These are phyloP conservation scores for Labeo catla DNA, from an alignment of 2,113 vertebrate genomes.

Conservation along the genomic window DNA sequence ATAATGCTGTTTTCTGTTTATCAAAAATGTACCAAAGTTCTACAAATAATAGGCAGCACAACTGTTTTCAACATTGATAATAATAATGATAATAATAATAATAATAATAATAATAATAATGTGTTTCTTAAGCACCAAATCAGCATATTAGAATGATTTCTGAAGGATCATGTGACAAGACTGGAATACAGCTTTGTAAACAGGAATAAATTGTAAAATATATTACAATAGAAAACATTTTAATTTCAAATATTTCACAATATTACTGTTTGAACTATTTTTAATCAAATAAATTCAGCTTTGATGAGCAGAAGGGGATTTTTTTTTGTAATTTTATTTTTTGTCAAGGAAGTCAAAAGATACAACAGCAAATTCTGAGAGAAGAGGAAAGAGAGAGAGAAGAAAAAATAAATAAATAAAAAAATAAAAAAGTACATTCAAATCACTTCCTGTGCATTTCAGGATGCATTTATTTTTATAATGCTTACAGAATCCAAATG, in stretches of 20 bases:
- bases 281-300: neutral
- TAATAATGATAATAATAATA: neutral
- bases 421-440: too few species aligned
- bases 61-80: neutral
- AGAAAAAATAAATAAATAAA: too few species aligned
- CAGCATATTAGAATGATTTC: neutral
- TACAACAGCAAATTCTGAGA: too few species aligned
- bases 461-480: too few species aligned
- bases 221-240: neutral
- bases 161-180: neutral
- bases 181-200: neutral
- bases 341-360: too few species aligned
- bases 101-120: neutral
- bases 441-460: too few species aligned
- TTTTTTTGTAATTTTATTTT: too few species aligned
- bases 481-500: too few species aligned
- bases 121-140: neutral
- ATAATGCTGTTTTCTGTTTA: neutral
- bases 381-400: too few species aligned
- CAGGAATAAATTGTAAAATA: neutral
- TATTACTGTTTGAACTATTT: neutral
- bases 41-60: neutral
- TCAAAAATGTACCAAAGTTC: neutral
- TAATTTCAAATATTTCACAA: neutral
- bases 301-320: neutral